A percentile compares a stretch with the other conserved stretches of the same genome.
phyloP scores from a whole-genome alignment of 2,113 vertebrate genomes.

The Uria lomvia region DNA sequence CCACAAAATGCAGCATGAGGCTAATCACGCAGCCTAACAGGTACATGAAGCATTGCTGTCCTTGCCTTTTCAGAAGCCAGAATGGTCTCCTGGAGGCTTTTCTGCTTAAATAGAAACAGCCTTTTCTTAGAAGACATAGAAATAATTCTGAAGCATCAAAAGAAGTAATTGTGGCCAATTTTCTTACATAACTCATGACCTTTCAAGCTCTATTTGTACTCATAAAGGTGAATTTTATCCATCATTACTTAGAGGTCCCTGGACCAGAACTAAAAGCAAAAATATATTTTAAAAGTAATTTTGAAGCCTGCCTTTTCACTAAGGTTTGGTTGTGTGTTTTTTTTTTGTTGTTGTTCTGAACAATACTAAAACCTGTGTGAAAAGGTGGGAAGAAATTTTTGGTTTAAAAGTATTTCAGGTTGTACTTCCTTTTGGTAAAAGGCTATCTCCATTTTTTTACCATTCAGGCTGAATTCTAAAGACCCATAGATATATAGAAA shows the following conservation, averaged over 20 bases:
- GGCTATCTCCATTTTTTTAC: not conserved
- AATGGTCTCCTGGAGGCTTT: not conserved
- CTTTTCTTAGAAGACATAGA: conserved; percentile 3
- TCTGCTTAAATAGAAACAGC: not conserved
- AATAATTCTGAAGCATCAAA: not conserved
- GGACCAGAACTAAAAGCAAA: not conserved
- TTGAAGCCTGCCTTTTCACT: not conserved
- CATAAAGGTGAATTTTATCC: not conserved
- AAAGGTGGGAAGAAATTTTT: not conserved
- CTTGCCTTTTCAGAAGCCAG: not conserved
- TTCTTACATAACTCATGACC: not conserved
- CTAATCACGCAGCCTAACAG: not conserved
- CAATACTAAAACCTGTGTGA: not conserved
- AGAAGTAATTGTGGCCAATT: not conserved
- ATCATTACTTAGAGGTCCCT: not conserved
- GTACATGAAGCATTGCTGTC: not conserved
- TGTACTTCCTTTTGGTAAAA: not conserved
- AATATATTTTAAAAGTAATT: not conserved
- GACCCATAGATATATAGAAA: not conserved
- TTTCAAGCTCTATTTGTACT: not conserved
- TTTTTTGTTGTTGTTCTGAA: not conserved
- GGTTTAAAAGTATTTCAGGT: not conserved
- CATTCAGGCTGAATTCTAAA: not conserved
- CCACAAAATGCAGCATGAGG: not conserved
- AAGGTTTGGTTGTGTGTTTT: not conserved